phyloP scores from a whole-genome alignment of 2,797 vertebrate genomes.

The Notolabrus celidotus region DNA sequence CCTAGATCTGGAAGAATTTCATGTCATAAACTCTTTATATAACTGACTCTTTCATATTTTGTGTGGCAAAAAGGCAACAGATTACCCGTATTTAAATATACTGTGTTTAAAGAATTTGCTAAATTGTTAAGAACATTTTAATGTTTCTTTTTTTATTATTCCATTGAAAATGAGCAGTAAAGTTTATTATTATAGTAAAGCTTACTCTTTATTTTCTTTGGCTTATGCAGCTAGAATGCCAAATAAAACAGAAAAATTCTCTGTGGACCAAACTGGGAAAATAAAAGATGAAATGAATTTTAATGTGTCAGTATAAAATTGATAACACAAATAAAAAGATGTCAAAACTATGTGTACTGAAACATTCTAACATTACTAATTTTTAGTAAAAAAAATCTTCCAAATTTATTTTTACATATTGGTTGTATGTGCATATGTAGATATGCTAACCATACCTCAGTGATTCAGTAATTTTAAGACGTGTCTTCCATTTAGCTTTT shows the following conservation, averaged over 20 bases:
- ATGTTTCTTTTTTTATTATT: too few relatives aligned
- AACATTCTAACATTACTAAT: too few relatives aligned
- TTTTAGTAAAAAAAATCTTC: neutral
- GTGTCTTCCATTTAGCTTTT: constrained; percentile 69
- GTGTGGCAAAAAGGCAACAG: neutral
- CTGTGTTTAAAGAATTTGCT: neutral
- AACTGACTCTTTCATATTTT: neutral
- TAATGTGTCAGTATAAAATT: too few relatives aligned
- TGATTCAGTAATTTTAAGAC: constrained; percentile 61
- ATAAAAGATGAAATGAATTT: too few relatives aligned
- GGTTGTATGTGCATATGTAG: constrained; percentile 19
- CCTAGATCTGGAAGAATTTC: neutral
- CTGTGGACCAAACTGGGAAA: too few relatives aligned
- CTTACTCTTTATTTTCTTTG: too few relatives aligned
- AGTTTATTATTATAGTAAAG: too few relatives aligned
- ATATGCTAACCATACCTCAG: constrained; percentile 41
- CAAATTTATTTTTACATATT: neutral
- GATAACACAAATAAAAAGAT: too few relatives aligned
- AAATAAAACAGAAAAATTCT: too few relatives aligned
- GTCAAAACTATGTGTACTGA: too few relatives aligned
- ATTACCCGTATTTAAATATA: neutral
- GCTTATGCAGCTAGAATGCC: too few relatives aligned
- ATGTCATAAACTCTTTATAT: neutral
- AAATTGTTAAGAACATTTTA: neutral
- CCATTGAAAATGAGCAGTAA: too few relatives aligned